These are phyloP conservation scores for Otis tarda DNA, from an alignment of 2,113 vertebrate species.

Conservation along the genomic window DNA sequence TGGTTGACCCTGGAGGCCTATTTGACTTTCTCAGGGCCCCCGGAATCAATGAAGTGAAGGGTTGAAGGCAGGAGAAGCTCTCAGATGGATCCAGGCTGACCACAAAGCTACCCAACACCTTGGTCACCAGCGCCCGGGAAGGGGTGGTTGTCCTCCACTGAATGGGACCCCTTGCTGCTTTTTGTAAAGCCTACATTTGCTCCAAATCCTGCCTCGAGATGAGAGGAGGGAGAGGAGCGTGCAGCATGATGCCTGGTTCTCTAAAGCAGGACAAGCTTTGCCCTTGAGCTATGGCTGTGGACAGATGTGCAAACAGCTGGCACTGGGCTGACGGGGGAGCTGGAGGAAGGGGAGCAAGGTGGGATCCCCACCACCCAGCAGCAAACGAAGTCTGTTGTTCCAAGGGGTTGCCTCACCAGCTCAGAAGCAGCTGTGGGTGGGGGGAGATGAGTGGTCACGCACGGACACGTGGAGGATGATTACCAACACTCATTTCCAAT, in stretches of 20 bases:
- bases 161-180: neutral
- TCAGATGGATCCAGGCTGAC: neutral
- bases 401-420: neutral
- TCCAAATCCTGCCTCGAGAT: accelerated
- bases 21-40: neutral
- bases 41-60: neutral
- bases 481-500: neutral
- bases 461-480: accelerated
- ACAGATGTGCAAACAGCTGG: neutral
- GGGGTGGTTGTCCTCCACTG: too few species aligned
- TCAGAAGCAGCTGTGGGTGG: neutral
- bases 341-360: neutral
- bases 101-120: neutral
- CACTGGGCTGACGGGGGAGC: accelerated
- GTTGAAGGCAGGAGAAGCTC: neutral
- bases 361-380: neutral
- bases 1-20: neutral
- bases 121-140: neutral
- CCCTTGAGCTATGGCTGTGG: neutral
- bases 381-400: neutral
- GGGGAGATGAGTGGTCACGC: neutral
- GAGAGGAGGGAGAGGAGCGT: neutral
- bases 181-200: neutral
- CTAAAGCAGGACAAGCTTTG: neutral
- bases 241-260: accelerated